A percentile compares a stretch with the other conserved stretches of the same genome.
Conservation (phyloP, 1,140 invertebrate genomes). For the Littorina saxatilis region DNA sequence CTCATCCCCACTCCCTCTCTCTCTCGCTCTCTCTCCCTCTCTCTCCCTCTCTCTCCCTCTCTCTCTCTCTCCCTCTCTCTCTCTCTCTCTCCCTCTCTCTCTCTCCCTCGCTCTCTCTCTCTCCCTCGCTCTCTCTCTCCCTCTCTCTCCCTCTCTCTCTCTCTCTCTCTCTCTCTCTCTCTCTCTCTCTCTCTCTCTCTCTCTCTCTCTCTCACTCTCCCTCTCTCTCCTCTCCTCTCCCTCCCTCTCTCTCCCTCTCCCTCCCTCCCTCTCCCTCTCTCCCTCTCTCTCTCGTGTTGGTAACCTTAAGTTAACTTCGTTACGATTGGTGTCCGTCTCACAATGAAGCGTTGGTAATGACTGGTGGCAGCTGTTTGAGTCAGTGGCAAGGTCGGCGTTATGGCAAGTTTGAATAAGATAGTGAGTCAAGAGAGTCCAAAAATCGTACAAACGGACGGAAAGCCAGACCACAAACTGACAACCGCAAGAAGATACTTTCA, state of each 20-base stretch:
- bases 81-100: background rate
- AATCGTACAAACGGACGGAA: background rate
- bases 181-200: slow-evolving; percentile 14
- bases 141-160: background rate
- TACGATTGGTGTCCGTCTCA: background rate
- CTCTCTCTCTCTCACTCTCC: slow-evolving; percentile 21
- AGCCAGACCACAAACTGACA: slow-evolving; percentile 7
- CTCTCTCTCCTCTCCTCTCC: background rate
- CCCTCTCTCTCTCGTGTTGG: slow-evolving; percentile 20
- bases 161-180: slow-evolving; percentile 11
- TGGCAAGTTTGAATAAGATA: background rate
- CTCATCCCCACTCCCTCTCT: no score
- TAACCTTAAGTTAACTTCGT: no score
- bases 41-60: no score
- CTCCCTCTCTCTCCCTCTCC: no score
- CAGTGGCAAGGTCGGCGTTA: background rate
- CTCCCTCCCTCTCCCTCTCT: background rate
- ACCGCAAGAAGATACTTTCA: background rate
- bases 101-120: no score
- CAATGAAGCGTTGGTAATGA: background rate
- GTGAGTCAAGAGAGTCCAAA: background rate
- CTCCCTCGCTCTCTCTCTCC: no score
- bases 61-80: no score
- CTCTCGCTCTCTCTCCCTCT: no score
- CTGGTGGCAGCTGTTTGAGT: background rate